These are phyloP conservation scores for Cacoxenus indagator DNA, from an alignment of 2,888 invertebrate species.

Conservation along the genomic window DNA sequence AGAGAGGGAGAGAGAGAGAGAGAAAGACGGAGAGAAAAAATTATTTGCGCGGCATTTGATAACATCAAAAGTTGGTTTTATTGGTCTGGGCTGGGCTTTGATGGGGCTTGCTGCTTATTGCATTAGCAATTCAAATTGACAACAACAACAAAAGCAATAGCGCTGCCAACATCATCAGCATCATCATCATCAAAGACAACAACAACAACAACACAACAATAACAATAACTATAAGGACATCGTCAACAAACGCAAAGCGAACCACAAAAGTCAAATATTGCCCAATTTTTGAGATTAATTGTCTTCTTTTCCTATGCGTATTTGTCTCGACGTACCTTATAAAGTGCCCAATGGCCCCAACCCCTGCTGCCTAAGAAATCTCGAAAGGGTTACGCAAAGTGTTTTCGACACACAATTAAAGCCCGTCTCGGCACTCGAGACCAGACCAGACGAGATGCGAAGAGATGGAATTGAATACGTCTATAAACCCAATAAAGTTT, in stretches of 20 bases:
- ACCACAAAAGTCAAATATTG: constrained; percentile 65
- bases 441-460: background rate
- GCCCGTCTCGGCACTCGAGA: background rate
- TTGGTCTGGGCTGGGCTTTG: background rate
- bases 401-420: constrained; percentile 9
- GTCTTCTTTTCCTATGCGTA: constrained; percentile 38
- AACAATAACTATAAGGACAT: constrained; percentile 16
- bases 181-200: no score
- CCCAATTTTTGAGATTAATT: constrained; percentile 64
- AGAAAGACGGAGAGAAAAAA: background rate
- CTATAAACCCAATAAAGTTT: constrained; percentile 59
- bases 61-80: background rate
- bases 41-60: background rate
- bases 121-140: constrained; percentile 29
- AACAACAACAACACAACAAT: no score
- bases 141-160: background rate
- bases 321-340: background rate
- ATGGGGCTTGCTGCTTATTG: constrained; percentile 5
- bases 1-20: background rate
- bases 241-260: constrained; percentile 29
- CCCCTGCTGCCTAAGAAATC: background rate
- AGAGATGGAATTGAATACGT: background rate
- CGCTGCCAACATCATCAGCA: background rate
- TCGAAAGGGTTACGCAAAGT: constrained; percentile 30
- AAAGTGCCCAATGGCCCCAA: background rate